A percentile compares a stretch with the other conserved stretches of the same genome.
phyloP scores from a whole-genome alignment of 2,797 vertebrate species.

The Centropyge bicolor region DNA sequence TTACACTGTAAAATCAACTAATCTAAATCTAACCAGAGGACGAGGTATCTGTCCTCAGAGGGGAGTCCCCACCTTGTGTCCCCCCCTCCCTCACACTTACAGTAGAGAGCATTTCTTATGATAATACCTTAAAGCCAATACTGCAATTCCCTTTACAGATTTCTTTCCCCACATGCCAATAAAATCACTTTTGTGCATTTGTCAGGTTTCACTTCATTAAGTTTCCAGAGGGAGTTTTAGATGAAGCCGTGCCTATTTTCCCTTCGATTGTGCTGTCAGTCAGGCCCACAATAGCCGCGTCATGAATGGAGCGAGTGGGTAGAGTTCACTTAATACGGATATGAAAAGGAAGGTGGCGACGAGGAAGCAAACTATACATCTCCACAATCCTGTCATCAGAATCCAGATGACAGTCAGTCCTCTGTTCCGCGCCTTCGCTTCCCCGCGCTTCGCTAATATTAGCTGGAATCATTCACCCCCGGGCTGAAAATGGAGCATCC shows the following conservation, averaged over 20 bases:
- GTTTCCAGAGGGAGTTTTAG: neutral
- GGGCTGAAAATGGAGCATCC: neutral
- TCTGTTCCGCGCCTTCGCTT: neutral
- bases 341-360: constrained; percentile 3
- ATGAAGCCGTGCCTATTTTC: constrained; percentile 1
- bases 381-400: neutral
- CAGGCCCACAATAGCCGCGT: constrained; percentile 2
- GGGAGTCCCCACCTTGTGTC: neutral
- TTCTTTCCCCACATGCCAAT: neutral
- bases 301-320: neutral
- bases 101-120: neutral
- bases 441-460: neutral
- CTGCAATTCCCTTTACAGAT: neutral
- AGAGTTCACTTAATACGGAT: constrained; percentile 3
- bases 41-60: neutral
- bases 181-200: neutral
- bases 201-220: neutral
- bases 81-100: no score
- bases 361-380: neutral
- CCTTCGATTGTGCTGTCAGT: constrained; percentile 13
- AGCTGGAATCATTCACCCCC: neutral
- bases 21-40: no score
- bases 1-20: neutral
- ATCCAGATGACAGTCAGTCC: neutral
- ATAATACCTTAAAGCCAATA: neutral